Evolutionary conservation across 2,888 invertebrate genomes (phyloP).

Genomic region (Spisula solida): DNA sequence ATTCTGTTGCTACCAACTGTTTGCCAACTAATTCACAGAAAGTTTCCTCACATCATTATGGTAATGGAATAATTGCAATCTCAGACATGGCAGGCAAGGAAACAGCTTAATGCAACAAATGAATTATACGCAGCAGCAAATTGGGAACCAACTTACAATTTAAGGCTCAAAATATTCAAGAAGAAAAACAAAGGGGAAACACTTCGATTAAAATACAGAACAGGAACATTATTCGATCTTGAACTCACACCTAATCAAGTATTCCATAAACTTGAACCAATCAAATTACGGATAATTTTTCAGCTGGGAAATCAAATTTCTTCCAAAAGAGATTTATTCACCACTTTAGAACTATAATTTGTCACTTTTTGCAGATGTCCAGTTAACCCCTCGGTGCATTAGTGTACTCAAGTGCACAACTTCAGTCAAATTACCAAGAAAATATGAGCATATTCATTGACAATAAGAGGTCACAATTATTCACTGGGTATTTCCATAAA

Average conservation of each 20-base stretch:
- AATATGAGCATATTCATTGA: conserved; percentile 21
- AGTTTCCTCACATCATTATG: conserved; percentile 4
- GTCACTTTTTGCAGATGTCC: conserved; percentile 48
- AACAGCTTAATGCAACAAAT: conserved; percentile 15
- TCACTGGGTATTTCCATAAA: conserved; percentile 38
- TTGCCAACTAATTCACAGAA: not conserved
- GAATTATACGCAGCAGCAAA: not conserved
- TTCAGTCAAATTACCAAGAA: conserved; percentile 34
- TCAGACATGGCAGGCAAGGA: not conserved
- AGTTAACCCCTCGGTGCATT: conserved; percentile 38
- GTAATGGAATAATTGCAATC: not conserved
- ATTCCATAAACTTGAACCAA: conserved; percentile 26
- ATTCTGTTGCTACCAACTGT: not conserved
- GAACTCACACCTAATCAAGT: conserved; percentile 9
- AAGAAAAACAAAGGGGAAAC: conserved; percentile 22
- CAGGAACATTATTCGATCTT: not conserved
- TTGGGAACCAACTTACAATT: not conserved
- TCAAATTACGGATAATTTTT: conserved; percentile 38
- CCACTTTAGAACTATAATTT: conserved; percentile 39
- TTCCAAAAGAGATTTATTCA: conserved; percentile 36
- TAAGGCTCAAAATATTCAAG: not conserved
- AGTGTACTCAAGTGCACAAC: conserved; percentile 28
- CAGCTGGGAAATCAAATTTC: conserved; percentile 32
- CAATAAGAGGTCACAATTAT: not conserved
- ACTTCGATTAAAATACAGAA: conserved; percentile 17